Evolutionary conservation across 2,888 invertebrate species (phyloP), one percentile per base, ranked within the genome.

Genomic region (Spisula solida): DNA sequence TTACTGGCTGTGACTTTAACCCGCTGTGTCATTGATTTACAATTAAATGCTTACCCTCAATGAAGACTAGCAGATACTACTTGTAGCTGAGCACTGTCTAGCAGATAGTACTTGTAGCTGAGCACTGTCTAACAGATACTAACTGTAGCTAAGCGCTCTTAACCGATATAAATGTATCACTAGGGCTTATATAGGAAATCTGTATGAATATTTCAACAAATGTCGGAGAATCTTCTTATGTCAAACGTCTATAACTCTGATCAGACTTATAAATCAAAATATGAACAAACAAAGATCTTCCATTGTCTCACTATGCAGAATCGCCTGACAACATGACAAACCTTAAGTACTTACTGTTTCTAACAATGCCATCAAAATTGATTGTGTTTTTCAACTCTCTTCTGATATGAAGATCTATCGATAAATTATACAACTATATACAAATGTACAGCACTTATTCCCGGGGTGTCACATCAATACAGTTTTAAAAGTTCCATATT

Each of bases 11-110:
- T 34, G 31, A 25, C 48, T 60, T 56, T 60, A 48, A 31, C 86
- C 41, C 48, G 75, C 81, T 51, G 86, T 60, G 86, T 51, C 70
- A 86, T 86, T 81, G 81, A 81, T 86, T 70, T 41, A n/a, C 31
- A 18, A 55, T 70, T 81, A 81, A 86, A 86, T 81, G 70, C 41
- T 34, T 34, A 75, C 75, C 34, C 75, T 31, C 16, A 75, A 75
- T 0, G 41, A 41, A 41, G 41, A 5, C 41, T 41, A 41, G 41
- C 41, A 41, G 41, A 41, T 41, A 41, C 41, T 41, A 41, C 41
- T 41, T 41, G 8, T 5, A 41, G 31, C 60, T 10, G 20, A 5
- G 25, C 60, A 25, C 18, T 20, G 20, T 20, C n/a, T 41, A 41
- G 41, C 41, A 41, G 41, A 41, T 41, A 41, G 4, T 8, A 41